These are phyloP conservation scores for Carlito syrichta DNA, from an alignment of 2,113 vertebrate genomes.

Conservation along the genomic window DNA sequence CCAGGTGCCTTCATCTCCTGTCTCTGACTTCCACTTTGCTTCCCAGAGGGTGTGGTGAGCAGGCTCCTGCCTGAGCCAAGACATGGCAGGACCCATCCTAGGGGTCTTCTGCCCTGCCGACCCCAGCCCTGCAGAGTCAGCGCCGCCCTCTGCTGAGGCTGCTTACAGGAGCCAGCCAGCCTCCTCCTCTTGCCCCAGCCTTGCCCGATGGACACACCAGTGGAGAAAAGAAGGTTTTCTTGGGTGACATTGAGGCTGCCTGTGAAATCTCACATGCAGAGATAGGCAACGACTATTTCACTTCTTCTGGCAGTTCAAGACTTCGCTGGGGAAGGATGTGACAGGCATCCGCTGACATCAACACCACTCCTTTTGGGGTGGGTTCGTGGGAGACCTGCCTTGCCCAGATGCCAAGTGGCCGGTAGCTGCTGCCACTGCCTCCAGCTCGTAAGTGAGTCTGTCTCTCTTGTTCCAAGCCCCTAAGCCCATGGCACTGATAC, in stretches of 20 bases:
- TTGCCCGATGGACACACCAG: not conserved
- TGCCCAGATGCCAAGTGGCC: not conserved
- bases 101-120: not conserved
- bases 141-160: not conserved
- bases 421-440: not conserved
- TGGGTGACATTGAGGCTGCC: conserved; percentile 57
- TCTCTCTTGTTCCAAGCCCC: not conserved
- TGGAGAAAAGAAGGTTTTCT: not conserved
- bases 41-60: rapidly evolving
- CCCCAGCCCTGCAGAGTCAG: not conserved
- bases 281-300: conserved; percentile 27
- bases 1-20: not conserved
- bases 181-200: not conserved
- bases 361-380: not conserved
- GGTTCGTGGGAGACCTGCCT: not conserved
- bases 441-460: rapidly evolving
- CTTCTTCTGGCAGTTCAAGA: conserved; percentile 52
- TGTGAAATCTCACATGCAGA: not conserved
- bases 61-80: not conserved
- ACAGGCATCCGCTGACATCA: conserved; percentile 45
- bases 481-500: too few species aligned
- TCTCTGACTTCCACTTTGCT: not conserved
- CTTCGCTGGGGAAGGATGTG: conserved; percentile 33
- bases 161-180: not conserved
- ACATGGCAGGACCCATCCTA: rapidly evolving